Evolutionary conservation across 2,888 invertebrate species (phyloP).

Genomic region (Clostera curtula): DNA sequence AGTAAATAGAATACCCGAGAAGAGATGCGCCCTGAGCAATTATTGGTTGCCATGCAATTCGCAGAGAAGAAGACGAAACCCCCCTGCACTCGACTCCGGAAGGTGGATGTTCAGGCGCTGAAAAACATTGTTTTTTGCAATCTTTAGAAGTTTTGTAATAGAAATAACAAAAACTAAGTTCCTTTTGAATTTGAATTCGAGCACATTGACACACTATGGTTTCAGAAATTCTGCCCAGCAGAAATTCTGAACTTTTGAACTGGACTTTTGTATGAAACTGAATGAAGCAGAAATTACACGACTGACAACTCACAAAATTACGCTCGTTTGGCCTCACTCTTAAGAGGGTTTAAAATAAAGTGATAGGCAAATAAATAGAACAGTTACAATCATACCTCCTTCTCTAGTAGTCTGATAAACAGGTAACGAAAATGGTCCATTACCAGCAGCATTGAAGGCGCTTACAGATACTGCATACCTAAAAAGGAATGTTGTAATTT

Average conservation of each 20-base stretch:
- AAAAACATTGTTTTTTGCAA: too few species aligned
- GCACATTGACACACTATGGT: too few species aligned
- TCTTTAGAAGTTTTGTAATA: too few species aligned
- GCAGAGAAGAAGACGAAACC: slow-evolving; percentile 83
- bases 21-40: slow-evolving; percentile 80
- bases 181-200: too few species aligned
- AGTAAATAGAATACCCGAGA: slow-evolving; percentile 88
- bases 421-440: slow-evolving; percentile 86
- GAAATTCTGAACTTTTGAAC: too few species aligned
- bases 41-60: slow-evolving; percentile 84
- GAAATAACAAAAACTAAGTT: too few species aligned
- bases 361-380: background rate
- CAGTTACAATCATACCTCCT: slow-evolving; percentile 75
- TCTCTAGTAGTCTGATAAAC: slow-evolving; percentile 88
- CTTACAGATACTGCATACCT: slow-evolving; percentile 88
- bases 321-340: too few species aligned
- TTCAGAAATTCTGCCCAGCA: too few species aligned
- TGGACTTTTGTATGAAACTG: too few species aligned
- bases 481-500: slow-evolving; percentile 11
- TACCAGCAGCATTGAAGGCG: slow-evolving; percentile 89
- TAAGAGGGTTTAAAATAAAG: background rate
- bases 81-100: slow-evolving; percentile 83
- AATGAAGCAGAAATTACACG: too few species aligned
- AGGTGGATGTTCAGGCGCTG: slow-evolving; percentile 86
- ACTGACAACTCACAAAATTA: too few species aligned